Percentiles rank a stretch among this genome's conserved stretches.
phyloP scores from a whole-genome alignment of 2,888 invertebrate genomes.

The Esperia sulphurella region DNA sequence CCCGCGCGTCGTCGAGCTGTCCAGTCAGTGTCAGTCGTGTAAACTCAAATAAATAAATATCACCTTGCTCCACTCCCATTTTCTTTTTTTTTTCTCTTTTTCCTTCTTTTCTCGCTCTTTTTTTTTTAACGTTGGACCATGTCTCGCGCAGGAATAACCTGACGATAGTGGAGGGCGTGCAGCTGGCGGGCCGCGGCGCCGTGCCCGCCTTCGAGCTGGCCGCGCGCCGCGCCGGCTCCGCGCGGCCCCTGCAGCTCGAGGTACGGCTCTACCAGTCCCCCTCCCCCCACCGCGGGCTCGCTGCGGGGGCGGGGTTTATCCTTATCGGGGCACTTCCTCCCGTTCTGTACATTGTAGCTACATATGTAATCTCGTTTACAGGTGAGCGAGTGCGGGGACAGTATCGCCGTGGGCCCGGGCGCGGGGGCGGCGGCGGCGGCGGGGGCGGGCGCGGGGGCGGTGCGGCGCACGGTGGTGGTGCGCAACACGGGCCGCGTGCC shows the following conservation, averaged over 20 bases:
- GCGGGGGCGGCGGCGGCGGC: conserved; percentile 80
- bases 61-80: too few species aligned
- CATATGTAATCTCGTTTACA: too few species aligned
- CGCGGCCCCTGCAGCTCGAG: conserved; percentile 89
- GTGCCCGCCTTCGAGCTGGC: conserved; percentile 92
- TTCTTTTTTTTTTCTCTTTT: too few species aligned
- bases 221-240: conserved; percentile 89
- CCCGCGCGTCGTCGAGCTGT: too few species aligned
- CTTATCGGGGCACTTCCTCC: too few species aligned
- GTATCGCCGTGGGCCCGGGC: not conserved
- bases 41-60: too few species aligned
- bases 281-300: conserved; percentile 38
- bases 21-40: too few species aligned
- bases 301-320: conserved; percentile 85
- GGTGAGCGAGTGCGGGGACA: conserved; percentile 82
- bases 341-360: too few species aligned
- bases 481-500: conserved; percentile 94
- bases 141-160: conserved; percentile 89
- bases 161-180: conserved; percentile 92
- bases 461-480: conserved; percentile 89
- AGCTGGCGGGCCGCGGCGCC: conserved; percentile 91
- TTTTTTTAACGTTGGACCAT: not conserved
- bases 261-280: conserved; percentile 19
- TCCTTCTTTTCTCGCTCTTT: not conserved
- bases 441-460: conserved; percentile 74